Base-by-base conservation (phyloP, 2,888 invertebrate genomes). In the Lymantria dispar region DNA sequence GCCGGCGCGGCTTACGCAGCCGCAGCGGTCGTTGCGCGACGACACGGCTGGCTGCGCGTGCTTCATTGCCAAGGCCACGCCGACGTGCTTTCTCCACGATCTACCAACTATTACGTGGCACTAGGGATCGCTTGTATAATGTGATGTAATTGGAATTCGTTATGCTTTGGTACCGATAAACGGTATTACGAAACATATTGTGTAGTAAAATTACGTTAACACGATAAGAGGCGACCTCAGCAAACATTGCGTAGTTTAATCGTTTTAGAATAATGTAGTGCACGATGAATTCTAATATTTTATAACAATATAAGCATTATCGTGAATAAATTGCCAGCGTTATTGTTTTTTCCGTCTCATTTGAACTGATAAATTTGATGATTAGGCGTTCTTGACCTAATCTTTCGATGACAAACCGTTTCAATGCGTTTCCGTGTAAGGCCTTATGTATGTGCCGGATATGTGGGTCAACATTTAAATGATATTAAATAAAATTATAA, bases 51-150 rank as follows among this genome's bases (percentile, higher is more conserved):
- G 70, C 70, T 80, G 80, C 74, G 70, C 77, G 61, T 76, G 79
- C 80, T 78, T 83, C 89, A 90, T 77, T 87, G 89, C 86, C 89
- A 90, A 90, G 89, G 89, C 85, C 88, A 74, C 60, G 89, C 85
- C 88, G 74, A 61, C 70, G 72, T 80, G 88, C 89, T 88, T 89
- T 90, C 89, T 87, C 87, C 78, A 69, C 75, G 68, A 72, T 76
- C 76, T 71, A 73, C 74, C 62, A 75, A 73, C 72, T 74, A 74
- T 85, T 85, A 84, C 82, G 82, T 74, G 68, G 71, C 74, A 68
- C 72, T 74, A 68, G 70, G 69, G 72, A 69, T 69, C 67, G 75
- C 76, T 82, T 79, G 78, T 79, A 78, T 77, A 80, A 76, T 72
- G 70, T 82, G 79, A 83, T 78, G 84, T 84, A 83, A 85, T 80